Base-by-base conservation (phyloP, 2,113 vertebrate genomes). In the Psittacus erithacus region DNA sequence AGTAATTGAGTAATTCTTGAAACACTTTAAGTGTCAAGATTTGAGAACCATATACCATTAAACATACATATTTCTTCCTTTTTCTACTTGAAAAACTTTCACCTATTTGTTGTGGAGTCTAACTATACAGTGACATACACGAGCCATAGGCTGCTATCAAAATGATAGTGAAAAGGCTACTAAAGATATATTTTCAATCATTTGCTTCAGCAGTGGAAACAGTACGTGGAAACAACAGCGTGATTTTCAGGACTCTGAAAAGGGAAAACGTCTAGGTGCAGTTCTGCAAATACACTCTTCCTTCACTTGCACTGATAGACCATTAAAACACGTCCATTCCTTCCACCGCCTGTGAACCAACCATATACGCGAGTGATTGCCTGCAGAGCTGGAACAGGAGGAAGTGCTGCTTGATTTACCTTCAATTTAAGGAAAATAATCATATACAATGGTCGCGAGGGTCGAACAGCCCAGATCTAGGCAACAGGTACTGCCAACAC, bases 351-450 rank as follows among this genome's bases (percentile, higher is more conserved):
- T 41, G 4, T 5, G 68, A 46, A 39, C 5, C 16, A 39, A 14
- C 5, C 62, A 4, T 1, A 35, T 1, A 35, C 12, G 50, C 5
- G 4, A n/a, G 62, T 1, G 25, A 38, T 38, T 1, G 50, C 39
- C 65, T 59, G 91, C 3, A 2, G 64, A 67, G 44, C 20, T 35
- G 29, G 9, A 16, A 44, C 12, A 17, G 41, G 24, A 44, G n/a
- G 27, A 62, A 62, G 13, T 0, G 50, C 33, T 2, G 4, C 80
- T 31, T 80, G 43, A 67, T 85, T 52, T 13, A 43, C 47, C 50
- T 67, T 64, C 50, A 28, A 19, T 38, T 52, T 18, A 50, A 49
- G 53, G 65, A 38, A 74, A 93, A 88, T 10, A 76, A 63, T 8
- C 1, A 10, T 43, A 27, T 28, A 19, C 49, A 50, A 15, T 2